Conservation (phyloP, 2,113 vertebrate species). For the Cynopterus brachyotis region DNA sequence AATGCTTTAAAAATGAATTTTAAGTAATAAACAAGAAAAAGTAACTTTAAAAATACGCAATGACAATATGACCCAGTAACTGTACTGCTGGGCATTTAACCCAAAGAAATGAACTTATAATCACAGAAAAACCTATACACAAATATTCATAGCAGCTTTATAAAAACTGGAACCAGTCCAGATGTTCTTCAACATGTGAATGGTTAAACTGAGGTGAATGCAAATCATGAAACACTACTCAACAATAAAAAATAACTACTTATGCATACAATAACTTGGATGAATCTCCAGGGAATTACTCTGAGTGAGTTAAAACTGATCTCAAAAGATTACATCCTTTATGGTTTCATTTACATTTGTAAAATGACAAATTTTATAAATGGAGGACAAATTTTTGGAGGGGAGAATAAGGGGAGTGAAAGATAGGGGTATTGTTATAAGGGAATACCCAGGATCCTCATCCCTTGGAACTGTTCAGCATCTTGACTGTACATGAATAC, state of each 20-base stretch:
- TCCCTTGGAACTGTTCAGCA: neutral
- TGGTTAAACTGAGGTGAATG: neutral
- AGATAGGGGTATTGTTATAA: neutral
- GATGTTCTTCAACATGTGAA: neutral
- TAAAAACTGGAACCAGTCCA: neutral
- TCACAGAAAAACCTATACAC: neutral
- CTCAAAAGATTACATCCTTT: neutral
- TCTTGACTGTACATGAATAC: neutral
- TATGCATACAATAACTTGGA: neutral
- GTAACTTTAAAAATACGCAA: slow-evolving; percentile 1
- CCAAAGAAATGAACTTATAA: slow-evolving; percentile 26
- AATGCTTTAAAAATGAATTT: neutral
- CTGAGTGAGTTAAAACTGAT: neutral
- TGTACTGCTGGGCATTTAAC: neutral
- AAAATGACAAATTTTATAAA: slow-evolving; percentile 12
- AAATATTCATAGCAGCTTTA: neutral
- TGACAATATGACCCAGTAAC: neutral
- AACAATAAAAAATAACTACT: neutral
- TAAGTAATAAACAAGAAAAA: slow-evolving; percentile 10
- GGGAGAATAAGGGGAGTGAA: accelerated
- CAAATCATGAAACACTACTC: neutral
- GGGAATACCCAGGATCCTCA: neutral
- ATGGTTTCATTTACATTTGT: slow-evolving; percentile 1
- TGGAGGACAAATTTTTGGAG: neutral
- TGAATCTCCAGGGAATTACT: neutral